Conservation (phyloP, 2,888 invertebrate genomes). For the Caenorhabditis virilis region DNA sequence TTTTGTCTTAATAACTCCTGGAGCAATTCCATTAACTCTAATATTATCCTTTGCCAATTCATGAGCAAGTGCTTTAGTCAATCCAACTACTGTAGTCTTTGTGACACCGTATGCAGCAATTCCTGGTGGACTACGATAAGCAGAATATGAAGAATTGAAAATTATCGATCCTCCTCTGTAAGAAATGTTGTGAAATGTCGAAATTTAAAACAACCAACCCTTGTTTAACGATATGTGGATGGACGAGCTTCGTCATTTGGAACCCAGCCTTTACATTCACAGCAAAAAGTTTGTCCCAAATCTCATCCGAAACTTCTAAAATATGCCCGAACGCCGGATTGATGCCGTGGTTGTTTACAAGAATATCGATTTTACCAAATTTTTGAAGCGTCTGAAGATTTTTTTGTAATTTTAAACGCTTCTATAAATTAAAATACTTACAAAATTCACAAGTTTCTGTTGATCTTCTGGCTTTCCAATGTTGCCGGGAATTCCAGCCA, state of each 20-base stretch:
- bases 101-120: constrained; percentile 89
- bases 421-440: constrained; percentile 12
- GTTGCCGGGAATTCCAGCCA: constrained; percentile 85
- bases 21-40: constrained; percentile 89
- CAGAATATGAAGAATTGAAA: constrained; percentile 65
- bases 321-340: constrained; percentile 84
- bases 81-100: constrained; percentile 87
- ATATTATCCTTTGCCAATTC: constrained; percentile 83
- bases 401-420: neutral
- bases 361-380: constrained; percentile 76
- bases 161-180: constrained; percentile 58
- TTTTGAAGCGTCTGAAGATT: constrained; percentile 50
- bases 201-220: constrained; percentile 65
- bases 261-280: constrained; percentile 89
- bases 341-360: constrained; percentile 92
- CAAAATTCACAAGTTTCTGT: constrained; percentile 75
- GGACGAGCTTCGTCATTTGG: constrained; percentile 83
- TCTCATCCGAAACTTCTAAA: constrained; percentile 76
- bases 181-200: constrained; percentile 61
- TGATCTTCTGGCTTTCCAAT: constrained; percentile 85
- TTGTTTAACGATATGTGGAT: constrained; percentile 81
- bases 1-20: constrained; percentile 88
- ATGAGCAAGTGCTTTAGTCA: constrained; percentile 81
- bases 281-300: constrained; percentile 93
- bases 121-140: constrained; percentile 70